A percentile compares a stretch with the other conserved stretches of the same genome.
Conservation (phyloP, 2,888 invertebrate species). For the Holacanthella duospinosa region DNA sequence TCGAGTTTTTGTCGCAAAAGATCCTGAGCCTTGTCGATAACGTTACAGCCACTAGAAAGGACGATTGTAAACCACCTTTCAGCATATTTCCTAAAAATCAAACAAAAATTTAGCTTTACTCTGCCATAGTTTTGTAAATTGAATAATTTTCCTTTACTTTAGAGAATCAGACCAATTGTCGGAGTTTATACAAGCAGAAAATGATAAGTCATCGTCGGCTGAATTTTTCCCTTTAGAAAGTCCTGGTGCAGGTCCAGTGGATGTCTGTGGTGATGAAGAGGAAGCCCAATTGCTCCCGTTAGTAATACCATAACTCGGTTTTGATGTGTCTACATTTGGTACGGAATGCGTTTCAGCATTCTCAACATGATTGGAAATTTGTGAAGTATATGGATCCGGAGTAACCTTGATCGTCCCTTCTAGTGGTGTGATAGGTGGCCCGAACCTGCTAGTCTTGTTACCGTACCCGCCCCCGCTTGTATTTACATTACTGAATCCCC, state of each 20-base stretch:
- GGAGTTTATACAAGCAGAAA: background rate
- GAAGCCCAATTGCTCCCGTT: slow-evolving; percentile 9
- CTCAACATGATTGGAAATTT: background rate
- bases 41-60: slow-evolving; percentile 51
- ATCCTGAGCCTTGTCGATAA: slow-evolving; percentile 82
- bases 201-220: background rate
- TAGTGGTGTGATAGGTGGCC: background rate
- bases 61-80: slow-evolving; percentile 67
- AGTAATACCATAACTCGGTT: slow-evolving; percentile 7
- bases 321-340: too few species aligned
- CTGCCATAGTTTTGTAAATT: background rate
- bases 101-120: background rate
- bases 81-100: slow-evolving; percentile 58
- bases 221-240: background rate
- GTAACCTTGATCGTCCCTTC: background rate
- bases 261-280: background rate
- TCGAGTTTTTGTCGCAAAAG: slow-evolving; percentile 81
- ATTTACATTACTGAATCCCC: background rate
- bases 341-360: slow-evolving; percentile 1
- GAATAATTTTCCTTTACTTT: background rate
- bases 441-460: slow-evolving; percentile 5
- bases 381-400: background rate
- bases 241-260: background rate
- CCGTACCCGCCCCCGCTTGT: background rate
- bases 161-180: background rate